Evolutionary conservation across 2,113 vertebrate genomes (phyloP), one percentile per base, ranked within the genome.

Genomic region (Dipodomys merriami): DNA sequence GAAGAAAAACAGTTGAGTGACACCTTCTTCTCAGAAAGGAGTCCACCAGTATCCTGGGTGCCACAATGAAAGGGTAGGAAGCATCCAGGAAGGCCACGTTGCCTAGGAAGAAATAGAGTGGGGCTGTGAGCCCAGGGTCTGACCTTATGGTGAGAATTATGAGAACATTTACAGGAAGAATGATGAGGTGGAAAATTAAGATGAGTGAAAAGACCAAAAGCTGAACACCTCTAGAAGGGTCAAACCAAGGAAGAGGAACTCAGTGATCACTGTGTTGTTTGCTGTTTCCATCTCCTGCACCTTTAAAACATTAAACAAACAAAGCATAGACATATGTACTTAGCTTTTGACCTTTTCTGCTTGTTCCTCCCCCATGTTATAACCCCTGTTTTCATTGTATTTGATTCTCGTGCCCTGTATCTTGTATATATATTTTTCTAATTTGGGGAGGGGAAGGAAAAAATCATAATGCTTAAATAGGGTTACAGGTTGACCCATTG

Each of bases 1-100:
- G 33, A 97, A 89, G 49, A 96, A 96, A 68, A 97, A 97, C 49
- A 97, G 84, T 86, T 97, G 96, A 29, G 91, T 86, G 57, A 97
- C 2, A 91, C 15, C 64, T 96, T 96, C 73, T 93, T 77, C 65
- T 95, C 86, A 82, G 85, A 91, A 29, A 96, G 77, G 46, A 84
- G 77, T 95, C 91, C 35, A 33, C 30, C 20, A 96, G 30, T 94
- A 95, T 96, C 82, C 90, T 92, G 30, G 94, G 94, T 25, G 74
- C 65, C 67, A 91, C 91, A 27, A 86, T 86, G 46, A 93, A 90
- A 62, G 94, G 94, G 18, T 95, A 92, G 23, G 91, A 95, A 3
- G 86, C 94, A 82, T 96, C 92, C 73, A 96, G 74, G 80, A 95
- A 95, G 57, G 92, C 90, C 95, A 94, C n/a, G 95, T 97, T 96